Evolutionary conservation across 2,797 vertebrate genomes (phyloP).

Genomic region (Cyclura pinguis): DNA sequence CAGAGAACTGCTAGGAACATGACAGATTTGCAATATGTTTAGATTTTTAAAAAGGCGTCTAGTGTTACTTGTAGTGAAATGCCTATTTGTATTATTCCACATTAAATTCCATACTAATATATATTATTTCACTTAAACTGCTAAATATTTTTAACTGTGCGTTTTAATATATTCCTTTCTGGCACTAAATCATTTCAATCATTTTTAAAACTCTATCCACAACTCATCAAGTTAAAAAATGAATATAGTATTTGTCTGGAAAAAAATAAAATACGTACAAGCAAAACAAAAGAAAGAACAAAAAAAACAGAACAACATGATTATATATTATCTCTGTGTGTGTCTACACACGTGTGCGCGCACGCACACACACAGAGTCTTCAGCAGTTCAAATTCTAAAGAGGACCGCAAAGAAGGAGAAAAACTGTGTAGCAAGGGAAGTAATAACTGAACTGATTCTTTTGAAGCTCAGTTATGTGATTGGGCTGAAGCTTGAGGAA

Average conservation of each 20-base stretch:
- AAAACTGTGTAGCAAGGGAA: not conserved
- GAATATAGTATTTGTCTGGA: constrained; percentile 40
- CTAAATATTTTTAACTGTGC: constrained; percentile 53
- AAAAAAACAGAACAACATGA: too few relatives aligned
- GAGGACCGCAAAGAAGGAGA: not conserved
- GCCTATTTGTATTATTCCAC: constrained; percentile 16
- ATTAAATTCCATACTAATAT: constrained; percentile 56
- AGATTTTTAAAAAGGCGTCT: constrained; percentile 56
- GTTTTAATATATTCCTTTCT: constrained; percentile 41
- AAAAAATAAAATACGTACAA: constrained; percentile 14
- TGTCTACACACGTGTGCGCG: not conserved
- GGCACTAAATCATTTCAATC: constrained; percentile 51
- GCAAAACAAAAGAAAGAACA: too few relatives aligned
- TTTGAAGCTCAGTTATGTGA: not conserved
- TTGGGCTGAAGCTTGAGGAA: too few relatives aligned
- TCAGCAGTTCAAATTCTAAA: not conserved
- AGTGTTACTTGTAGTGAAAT: constrained; percentile 40
- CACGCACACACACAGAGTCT: too few relatives aligned
- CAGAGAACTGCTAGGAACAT: constrained; percentile 81
- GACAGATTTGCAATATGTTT: constrained; percentile 39
- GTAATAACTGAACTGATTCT: not conserved
- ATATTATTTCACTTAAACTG: constrained; percentile 61
- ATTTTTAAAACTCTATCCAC: constrained; percentile 54
- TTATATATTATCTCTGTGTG: too few relatives aligned
- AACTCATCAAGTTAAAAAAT: constrained; percentile 47